Percentiles rank a stretch among this genome's conserved stretches.
These are phyloP conservation scores for Aythya fuligula DNA, from an alignment of 2,797 vertebrate genomes.

Conservation along the genomic window DNA sequence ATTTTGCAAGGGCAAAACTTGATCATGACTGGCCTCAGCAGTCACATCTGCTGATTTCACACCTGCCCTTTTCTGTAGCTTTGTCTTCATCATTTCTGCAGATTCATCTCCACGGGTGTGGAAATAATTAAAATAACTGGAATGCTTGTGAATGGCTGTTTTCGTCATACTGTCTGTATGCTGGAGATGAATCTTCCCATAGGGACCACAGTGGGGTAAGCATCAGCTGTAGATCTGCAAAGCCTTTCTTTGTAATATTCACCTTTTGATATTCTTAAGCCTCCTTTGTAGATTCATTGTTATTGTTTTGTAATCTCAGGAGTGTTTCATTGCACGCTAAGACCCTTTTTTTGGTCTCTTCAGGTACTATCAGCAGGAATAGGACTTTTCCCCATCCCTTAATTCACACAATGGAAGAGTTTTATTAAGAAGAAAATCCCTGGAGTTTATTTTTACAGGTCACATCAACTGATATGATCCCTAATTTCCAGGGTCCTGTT, in stretches of 20 bases:
- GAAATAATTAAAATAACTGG: conserved; percentile 18
- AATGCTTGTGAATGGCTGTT: neutral
- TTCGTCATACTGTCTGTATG: neutral
- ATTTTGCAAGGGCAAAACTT: neutral
- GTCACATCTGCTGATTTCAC: neutral
- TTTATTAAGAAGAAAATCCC: neutral
- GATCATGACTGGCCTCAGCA: neutral
- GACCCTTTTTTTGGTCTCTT: neutral
- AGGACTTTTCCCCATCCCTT: neutral
- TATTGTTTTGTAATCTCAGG: neutral
- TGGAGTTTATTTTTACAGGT: neutral
- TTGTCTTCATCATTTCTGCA: neutral
- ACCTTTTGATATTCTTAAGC: neutral
- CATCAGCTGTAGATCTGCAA: neutral
- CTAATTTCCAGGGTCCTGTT: neutral
- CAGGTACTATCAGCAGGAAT: neutral
- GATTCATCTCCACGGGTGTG: neutral
- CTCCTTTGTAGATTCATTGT: neutral
- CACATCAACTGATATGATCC: neutral
- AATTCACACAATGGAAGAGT: neutral
- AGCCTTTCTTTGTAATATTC: neutral
- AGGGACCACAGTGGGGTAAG: neutral
- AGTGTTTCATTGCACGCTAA: neutral
- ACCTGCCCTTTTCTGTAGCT: neutral
- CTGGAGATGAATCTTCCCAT: neutral